Conservation (phyloP, 2,888 invertebrate genomes). For the Trisateles emortualis region DNA sequence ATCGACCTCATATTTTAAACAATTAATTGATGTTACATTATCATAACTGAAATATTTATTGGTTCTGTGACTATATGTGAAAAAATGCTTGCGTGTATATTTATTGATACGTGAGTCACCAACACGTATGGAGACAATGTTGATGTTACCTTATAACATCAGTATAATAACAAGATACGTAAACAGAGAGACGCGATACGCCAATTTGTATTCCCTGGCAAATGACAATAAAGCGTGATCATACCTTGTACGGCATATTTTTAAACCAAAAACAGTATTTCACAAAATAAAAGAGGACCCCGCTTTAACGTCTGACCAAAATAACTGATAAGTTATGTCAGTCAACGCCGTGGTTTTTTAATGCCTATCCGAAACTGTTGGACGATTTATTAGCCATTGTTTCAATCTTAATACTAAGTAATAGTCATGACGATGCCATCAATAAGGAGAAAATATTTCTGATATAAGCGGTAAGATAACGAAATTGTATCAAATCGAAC, state of each 20-base stretch:
- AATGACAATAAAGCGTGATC: slow-evolving; percentile 62
- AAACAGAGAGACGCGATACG: slow-evolving; percentile 51
- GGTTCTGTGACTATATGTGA: slow-evolving; percentile 32
- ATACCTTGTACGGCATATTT: slow-evolving; percentile 57
- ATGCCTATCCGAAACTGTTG: slow-evolving; percentile 48
- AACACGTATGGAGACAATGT: slow-evolving; percentile 56
- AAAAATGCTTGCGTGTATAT: slow-evolving; percentile 32
- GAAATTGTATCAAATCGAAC: slow-evolving; percentile 25
- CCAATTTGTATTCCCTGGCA: slow-evolving; percentile 62
- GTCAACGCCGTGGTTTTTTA: slow-evolving; percentile 48
- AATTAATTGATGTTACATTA: slow-evolving; percentile 55
- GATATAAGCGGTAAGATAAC: slow-evolving; percentile 22
- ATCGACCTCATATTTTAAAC: slow-evolving; percentile 55
- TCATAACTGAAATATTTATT: slow-evolving; percentile 65
- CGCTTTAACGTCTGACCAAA: slow-evolving; percentile 53
- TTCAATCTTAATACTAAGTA: slow-evolving; percentile 47
- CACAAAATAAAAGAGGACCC: slow-evolving; percentile 53
- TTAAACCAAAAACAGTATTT: slow-evolving; percentile 60
- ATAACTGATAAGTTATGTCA: slow-evolving; percentile 54
- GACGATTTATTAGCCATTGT: slow-evolving; percentile 65
- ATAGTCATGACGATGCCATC: slow-evolving; percentile 31
- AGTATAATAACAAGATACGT: slow-evolving; percentile 45
- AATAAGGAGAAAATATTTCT: slow-evolving; percentile 24
- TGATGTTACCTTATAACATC: slow-evolving; percentile 48
- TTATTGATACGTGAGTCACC: slow-evolving; percentile 59